phyloP scores from a whole-genome alignment of 2,113 vertebrate species.

The Salminus brasiliensis region DNA sequence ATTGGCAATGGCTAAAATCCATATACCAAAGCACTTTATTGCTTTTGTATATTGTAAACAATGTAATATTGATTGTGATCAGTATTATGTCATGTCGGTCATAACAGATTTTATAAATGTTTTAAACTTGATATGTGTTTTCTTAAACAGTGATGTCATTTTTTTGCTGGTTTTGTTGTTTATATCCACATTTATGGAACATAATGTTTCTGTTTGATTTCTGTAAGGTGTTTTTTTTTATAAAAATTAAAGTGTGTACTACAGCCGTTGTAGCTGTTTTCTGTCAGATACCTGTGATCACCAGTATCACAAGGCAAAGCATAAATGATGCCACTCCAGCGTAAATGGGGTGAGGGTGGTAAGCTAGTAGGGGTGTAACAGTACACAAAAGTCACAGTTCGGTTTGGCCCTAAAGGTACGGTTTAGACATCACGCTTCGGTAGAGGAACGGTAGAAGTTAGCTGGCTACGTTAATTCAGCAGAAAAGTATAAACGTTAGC shows the following conservation, averaged over 20 bases:
- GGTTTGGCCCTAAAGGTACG: too few species aligned
- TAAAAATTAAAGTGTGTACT: slow-evolving; percentile 60
- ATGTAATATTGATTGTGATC: slow-evolving; percentile 70
- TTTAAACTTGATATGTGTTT: slow-evolving; percentile 64
- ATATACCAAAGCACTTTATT: slow-evolving; percentile 73
- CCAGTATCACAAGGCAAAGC: too few species aligned
- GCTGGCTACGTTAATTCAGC: too few species aligned
- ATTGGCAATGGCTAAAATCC: slow-evolving; percentile 12
- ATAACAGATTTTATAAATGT: slow-evolving; percentile 51
- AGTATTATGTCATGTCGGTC: slow-evolving; percentile 73
- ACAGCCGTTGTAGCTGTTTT: slow-evolving; percentile 9
- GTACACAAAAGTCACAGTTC: too few species aligned
- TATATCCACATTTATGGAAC: slow-evolving; percentile 48
- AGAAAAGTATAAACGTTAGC: too few species aligned
- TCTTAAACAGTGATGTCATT: slow-evolving; percentile 47
- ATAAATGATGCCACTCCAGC: neutral
- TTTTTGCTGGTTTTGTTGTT: slow-evolving; percentile 62
- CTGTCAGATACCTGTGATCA: neutral
- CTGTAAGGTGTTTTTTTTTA: slow-evolving; percentile 65
- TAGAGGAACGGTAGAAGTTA: too few species aligned
- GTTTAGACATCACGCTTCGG: too few species aligned
- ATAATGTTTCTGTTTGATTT: slow-evolving; percentile 57
- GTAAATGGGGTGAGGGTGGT: too few species aligned
- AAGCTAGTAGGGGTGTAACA: too few species aligned
- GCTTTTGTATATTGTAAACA: slow-evolving; percentile 61